Percentiles rank a stretch among this genome's conserved stretches.
Evolutionary conservation across 2,113 vertebrate genomes (phyloP).

Genomic region (Rhynchopsitta pachyrhyncha): DNA sequence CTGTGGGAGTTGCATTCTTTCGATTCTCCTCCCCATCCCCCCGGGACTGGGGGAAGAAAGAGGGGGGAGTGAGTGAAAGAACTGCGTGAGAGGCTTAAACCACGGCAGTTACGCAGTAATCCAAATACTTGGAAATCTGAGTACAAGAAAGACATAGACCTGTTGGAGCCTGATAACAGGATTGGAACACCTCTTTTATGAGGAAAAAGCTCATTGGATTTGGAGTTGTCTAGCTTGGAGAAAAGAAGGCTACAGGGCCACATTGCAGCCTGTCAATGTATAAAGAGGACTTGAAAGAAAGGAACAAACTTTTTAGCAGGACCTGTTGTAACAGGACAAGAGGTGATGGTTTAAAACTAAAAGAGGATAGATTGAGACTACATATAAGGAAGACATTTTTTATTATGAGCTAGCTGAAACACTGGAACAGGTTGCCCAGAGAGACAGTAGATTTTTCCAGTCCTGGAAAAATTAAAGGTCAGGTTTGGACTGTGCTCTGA

Average conservation of each 20-base stretch:
- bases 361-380: background rate
- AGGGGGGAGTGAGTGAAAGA: too few species aligned
- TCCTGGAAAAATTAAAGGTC: background rate
- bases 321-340: background rate
- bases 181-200: background rate
- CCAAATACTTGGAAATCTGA: background rate
- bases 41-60: too few species aligned
- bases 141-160: background rate
- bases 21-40: too few species aligned
- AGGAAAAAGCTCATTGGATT: background rate
- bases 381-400: background rate
- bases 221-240: background rate
- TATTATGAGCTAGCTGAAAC: background rate
- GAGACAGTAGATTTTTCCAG: too few species aligned
- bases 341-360: background rate
- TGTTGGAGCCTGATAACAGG: background rate
- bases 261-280: background rate
- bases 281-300: background rate
- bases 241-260: background rate
- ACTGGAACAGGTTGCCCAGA: background rate
- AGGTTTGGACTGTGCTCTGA: background rate
- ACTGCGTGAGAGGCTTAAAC: too few species aligned
- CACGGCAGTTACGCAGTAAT: background rate
- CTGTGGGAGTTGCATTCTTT: too few species aligned
- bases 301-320: background rate